Evolutionary conservation across 1,140 invertebrate genomes (phyloP).

Genomic region (Galleria mellonella): DNA sequence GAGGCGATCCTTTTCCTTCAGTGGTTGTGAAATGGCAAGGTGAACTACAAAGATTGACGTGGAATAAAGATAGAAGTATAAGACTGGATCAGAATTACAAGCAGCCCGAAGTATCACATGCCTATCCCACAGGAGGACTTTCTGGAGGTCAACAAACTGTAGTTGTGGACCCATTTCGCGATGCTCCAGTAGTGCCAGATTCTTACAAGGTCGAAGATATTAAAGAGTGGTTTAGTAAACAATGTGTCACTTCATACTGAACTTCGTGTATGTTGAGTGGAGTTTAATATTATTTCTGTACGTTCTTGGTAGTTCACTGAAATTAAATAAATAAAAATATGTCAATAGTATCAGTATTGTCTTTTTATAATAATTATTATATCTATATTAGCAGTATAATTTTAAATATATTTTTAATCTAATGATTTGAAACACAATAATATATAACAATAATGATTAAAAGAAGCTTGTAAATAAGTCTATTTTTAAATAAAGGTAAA

Average conservation of each 20-base stretch:
- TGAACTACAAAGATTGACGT: conserved; percentile 19
- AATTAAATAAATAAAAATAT: too few relatives aligned
- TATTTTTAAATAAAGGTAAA: too few relatives aligned
- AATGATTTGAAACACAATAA: too few relatives aligned
- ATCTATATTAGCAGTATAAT: too few relatives aligned
- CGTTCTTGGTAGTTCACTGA: too few relatives aligned
- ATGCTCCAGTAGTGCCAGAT: conserved; percentile 16
- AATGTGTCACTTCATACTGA: conserved; percentile 18
- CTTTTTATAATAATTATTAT: too few relatives aligned
- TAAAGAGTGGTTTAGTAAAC: conserved; percentile 9
- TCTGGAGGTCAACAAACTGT: conserved; percentile 12
- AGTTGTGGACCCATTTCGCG: conserved; percentile 13
- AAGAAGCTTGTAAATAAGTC: too few relatives aligned
- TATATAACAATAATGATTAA: too few relatives aligned
- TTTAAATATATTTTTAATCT: too few relatives aligned
- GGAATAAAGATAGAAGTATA: conserved; percentile 12
- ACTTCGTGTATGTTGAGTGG: not conserved
- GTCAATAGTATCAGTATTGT: too few relatives aligned
- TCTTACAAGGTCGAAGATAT: conserved; percentile 16
- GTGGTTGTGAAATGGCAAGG: conserved; percentile 20
- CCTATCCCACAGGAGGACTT: conserved; percentile 15
- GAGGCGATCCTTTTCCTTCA: conserved; percentile 20
- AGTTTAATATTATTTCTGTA: not conserved
- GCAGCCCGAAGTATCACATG: conserved; percentile 3
- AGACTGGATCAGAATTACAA: conserved; percentile 14